phyloP scores from a whole-genome alignment of 2,113 vertebrate genomes.

The Chauna torquata region DNA sequence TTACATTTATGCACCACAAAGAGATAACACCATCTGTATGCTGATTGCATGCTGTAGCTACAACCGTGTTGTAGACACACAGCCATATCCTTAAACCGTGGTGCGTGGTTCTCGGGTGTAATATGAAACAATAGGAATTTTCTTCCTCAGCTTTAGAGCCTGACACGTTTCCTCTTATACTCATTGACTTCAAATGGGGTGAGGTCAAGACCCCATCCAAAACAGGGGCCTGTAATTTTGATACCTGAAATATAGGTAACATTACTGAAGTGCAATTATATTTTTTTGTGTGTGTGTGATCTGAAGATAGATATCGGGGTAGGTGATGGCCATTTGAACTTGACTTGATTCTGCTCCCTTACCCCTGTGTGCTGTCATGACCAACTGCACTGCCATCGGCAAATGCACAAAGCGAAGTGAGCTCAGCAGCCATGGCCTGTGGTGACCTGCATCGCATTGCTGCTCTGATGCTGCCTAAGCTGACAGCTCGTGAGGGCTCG shows the following conservation, averaged over 20 bases:
- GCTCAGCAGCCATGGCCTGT: fast-evolving
- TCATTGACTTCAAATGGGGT: background rate
- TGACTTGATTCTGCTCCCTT: background rate
- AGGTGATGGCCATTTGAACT: background rate
- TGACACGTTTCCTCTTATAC: background rate
- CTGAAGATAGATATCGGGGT: background rate
- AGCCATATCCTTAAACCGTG: background rate
- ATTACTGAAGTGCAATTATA: background rate
- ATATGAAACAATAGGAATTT: background rate
- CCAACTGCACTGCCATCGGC: background rate
- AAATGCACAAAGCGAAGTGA: background rate
- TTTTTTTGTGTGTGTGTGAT: background rate
- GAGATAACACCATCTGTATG: background rate
- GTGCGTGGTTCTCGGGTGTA: background rate
- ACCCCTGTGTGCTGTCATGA: background rate
- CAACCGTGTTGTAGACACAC: background rate
- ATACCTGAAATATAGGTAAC: background rate
- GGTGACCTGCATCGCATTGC: background rate
- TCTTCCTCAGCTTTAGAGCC: background rate
- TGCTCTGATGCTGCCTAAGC: background rate
- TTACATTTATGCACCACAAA: background rate
- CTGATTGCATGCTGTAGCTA: background rate
- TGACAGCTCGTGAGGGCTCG: background rate
- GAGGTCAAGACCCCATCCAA: background rate
- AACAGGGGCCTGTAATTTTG: background rate